phyloP scores from a whole-genome alignment of 2,113 vertebrate species.

The Scytalopus superciliaris region DNA sequence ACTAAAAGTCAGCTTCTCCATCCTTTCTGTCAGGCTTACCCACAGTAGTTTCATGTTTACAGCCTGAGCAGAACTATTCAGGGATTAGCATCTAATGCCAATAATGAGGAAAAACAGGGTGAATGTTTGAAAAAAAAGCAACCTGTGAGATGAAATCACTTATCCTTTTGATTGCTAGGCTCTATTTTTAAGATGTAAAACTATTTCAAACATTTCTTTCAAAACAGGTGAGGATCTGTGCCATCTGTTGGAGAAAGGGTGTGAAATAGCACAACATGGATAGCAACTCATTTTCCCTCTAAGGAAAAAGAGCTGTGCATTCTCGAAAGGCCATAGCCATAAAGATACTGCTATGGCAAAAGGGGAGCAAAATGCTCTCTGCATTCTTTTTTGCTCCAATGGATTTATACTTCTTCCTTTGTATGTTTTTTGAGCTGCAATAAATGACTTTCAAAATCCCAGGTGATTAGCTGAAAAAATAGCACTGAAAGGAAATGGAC shows the following conservation, averaged over 20 bases:
- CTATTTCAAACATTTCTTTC: background rate
- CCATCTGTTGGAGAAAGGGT: constrained; percentile 31
- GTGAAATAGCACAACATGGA: background rate
- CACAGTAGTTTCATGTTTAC: background rate
- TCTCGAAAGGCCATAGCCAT: background rate
- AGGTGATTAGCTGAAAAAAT: background rate
- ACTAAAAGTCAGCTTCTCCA: background rate
- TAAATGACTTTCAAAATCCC: background rate
- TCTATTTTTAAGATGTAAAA: constrained; percentile 3
- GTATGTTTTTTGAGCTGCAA: background rate
- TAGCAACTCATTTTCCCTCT: background rate
- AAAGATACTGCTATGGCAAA: background rate
- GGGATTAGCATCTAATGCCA: background rate
- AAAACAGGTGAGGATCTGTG: constrained; percentile 37
- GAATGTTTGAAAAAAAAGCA: background rate
- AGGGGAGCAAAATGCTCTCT: background rate
- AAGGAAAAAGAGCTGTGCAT: background rate
- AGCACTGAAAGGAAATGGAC: background rate
- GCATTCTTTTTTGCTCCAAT: background rate
- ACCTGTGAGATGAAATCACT: background rate
- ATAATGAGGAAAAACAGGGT: background rate
- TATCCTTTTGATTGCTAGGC: background rate
- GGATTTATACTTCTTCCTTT: background rate
- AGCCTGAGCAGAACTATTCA: background rate
- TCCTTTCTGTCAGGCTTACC: background rate